Base-by-base conservation (phyloP, 2,113 vertebrate species). In the Aegithalos caudatus region DNA sequence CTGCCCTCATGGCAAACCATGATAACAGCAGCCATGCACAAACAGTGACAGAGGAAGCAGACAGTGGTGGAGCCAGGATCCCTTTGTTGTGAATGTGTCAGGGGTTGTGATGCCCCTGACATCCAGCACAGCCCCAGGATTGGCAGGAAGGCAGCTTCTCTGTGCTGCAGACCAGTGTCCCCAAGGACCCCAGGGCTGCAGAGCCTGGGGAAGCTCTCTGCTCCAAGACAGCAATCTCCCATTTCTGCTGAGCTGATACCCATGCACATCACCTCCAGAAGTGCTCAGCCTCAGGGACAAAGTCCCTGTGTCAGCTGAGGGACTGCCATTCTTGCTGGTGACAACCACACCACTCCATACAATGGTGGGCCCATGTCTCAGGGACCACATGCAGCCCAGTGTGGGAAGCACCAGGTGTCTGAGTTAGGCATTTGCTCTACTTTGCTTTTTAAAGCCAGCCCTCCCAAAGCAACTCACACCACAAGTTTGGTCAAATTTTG, bases 11-110 rank as follows among this genome's bases (percentile, higher is more conserved):
- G 1, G 37, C 57, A 69, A 67, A 64, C 29, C 6, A 0, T 1
- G 20, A 1, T 7, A 88, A 54, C 2, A 6, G 74, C 4, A 0
- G 1, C 37, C 48, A 7, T 0, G 23, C 0, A 1, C 8, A n/a
- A 64, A n/a, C 0, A 1, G 23, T 29, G 45, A 6, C 42, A 33
- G 57, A 84, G 38, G 57, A 53, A 53, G 2, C 0, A 3, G 40
- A 47, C 84, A n/a, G 29, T 3, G 3, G 9, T 23, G 24, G 51
- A 90, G 40, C 14, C 14, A 60, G 44, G 23, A 65, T 47, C 24
- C 14, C 61, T 56, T 23, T 38, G 6, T 18, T 16, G 29, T 42
- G 35, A 23, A 57, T 10, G 47, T 1, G 0, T 37, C 73, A 62
- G 51, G n/a, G 15, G 9, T 7, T 50, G 35, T 35, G 4, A 1